Conservation (phyloP, 2,888 invertebrate genomes). For the Toxonevra muliebris region DNA sequence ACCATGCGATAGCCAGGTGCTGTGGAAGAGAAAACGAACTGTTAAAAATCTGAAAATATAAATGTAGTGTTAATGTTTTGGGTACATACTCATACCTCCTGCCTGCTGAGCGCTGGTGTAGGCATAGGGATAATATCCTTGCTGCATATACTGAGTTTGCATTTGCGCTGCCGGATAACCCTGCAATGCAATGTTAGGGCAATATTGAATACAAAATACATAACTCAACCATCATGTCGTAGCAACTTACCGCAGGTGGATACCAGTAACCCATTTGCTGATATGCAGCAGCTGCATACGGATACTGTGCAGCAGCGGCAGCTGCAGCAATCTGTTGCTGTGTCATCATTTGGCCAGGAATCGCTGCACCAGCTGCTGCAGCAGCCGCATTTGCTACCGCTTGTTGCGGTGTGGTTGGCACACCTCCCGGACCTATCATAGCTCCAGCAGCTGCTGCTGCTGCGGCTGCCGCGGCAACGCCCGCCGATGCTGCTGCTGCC, state of each 20-base stretch:
- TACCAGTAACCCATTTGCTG: slow-evolving; percentile 95
- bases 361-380: slow-evolving; percentile 57
- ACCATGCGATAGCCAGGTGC: slow-evolving; percentile 71
- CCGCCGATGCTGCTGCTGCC: slow-evolving; percentile 49
- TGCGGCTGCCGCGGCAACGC: slow-evolving; percentile 52
- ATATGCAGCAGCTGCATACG: slow-evolving; percentile 75
- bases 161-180: slow-evolving; percentile 75
- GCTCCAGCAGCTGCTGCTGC: slow-evolving; percentile 58
- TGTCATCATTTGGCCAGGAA: slow-evolving; percentile 67
- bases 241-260: slow-evolving; percentile 73
- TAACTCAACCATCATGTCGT: background rate
- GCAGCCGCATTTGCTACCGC: slow-evolving; percentile 44
- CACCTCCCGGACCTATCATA: slow-evolving; percentile 59
- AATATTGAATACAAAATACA: background rate
- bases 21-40: slow-evolving; percentile 35
- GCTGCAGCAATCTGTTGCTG: slow-evolving; percentile 67
- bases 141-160: slow-evolving; percentile 84
- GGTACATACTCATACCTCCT: slow-evolving; percentile 66
- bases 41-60: background rate
- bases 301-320: slow-evolving; percentile 74
- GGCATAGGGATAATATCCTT: slow-evolving; percentile 75
- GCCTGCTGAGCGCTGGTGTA: slow-evolving; percentile 79
- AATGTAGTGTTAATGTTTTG: background rate
- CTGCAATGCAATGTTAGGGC: slow-evolving; percentile 62
- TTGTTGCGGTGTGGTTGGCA: slow-evolving; percentile 56